Evolutionary conservation across 2,113 vertebrate genomes (phyloP).

Genomic region (Petrocephalus microphthalmus): DNA sequence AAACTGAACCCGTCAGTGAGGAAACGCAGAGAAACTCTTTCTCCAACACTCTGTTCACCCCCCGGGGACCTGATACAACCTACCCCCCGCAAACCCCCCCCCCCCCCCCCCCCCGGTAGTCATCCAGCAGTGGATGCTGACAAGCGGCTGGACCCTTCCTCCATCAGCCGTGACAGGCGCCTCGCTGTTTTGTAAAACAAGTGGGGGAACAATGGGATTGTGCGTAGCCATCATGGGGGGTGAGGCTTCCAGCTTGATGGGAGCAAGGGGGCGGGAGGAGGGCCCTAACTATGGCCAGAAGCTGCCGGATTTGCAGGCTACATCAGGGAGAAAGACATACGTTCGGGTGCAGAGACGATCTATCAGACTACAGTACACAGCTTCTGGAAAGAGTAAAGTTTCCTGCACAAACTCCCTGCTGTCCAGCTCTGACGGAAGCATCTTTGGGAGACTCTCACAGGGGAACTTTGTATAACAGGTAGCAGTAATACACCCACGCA

Average conservation of each 20-base stretch:
- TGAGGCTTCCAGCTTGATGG: conserved; percentile 32
- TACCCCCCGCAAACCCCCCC: too few relatives aligned
- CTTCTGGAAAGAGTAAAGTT: background rate
- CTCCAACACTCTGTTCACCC: conserved; percentile 66
- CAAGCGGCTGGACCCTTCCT: conserved; percentile 83
- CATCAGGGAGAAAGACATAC: background rate
- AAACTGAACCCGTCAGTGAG: conserved; percentile 79
- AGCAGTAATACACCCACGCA: background rate
- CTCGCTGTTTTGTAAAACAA: conserved; percentile 70
- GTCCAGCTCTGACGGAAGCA: background rate
- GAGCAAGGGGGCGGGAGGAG: conserved; percentile 32
- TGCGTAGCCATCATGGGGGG: conserved; percentile 37
- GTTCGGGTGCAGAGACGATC: background rate
- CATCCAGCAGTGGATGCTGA: conserved; percentile 80
- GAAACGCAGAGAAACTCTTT: conserved; percentile 82
- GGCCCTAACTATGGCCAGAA: conserved; percentile 32
- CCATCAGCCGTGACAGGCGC: conserved; percentile 74
- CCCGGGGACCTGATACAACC: conserved; percentile 66
- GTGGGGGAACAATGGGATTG: conserved; percentile 50
- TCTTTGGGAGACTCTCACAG: background rate
- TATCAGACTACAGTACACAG: background rate
- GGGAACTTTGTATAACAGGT: background rate
- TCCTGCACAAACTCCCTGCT: background rate
- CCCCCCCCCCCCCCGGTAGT: conserved; percentile 76
- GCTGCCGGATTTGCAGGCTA: background rate